Evolutionary conservation across 2,888 invertebrate genomes (phyloP).

Genomic region (Trachelus tabidus): DNA sequence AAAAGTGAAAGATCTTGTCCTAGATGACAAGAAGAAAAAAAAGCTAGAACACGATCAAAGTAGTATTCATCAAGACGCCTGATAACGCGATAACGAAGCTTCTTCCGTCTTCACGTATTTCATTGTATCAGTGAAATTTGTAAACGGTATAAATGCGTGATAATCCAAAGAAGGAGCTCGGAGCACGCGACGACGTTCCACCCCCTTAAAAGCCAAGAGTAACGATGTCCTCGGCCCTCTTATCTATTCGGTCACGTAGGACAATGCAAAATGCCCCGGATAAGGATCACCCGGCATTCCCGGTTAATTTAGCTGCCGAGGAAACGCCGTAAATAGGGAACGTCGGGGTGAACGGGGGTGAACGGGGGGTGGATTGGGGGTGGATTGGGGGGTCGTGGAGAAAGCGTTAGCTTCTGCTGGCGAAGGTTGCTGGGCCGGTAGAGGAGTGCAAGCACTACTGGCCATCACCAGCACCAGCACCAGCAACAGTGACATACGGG

Average conservation of each 20-base stretch:
- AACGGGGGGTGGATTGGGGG: slow-evolving; percentile 6
- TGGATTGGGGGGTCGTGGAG: background rate
- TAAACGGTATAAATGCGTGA: slow-evolving; percentile 46
- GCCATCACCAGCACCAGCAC: background rate
- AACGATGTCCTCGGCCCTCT: slow-evolving; percentile 60
- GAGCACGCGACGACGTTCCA: slow-evolving; percentile 60
- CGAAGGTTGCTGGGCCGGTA: background rate
- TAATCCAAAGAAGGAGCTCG: slow-evolving; percentile 37
- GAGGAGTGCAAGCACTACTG: background rate
- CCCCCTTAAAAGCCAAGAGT: slow-evolving; percentile 55
- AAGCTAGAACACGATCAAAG: background rate
- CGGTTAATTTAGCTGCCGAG: slow-evolving; percentile 58
- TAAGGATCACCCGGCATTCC: slow-evolving; percentile 52
- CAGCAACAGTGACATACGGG: background rate
- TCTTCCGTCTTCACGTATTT: background rate
- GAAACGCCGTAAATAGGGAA: slow-evolving; percentile 60
- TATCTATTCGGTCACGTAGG: slow-evolving; percentile 60
- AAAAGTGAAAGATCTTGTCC: no score
- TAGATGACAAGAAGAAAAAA: background rate
- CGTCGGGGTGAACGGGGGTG: slow-evolving; percentile 25
- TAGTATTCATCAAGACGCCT: background rate
- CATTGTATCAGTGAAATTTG: slow-evolving; percentile 28
- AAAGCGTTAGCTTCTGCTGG: background rate
- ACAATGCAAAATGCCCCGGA: slow-evolving; percentile 44
- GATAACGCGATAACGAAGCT: background rate